phyloP scores from a whole-genome alignment of 2,113 vertebrate genomes.

The Tetraodon nigroviridis region DNA sequence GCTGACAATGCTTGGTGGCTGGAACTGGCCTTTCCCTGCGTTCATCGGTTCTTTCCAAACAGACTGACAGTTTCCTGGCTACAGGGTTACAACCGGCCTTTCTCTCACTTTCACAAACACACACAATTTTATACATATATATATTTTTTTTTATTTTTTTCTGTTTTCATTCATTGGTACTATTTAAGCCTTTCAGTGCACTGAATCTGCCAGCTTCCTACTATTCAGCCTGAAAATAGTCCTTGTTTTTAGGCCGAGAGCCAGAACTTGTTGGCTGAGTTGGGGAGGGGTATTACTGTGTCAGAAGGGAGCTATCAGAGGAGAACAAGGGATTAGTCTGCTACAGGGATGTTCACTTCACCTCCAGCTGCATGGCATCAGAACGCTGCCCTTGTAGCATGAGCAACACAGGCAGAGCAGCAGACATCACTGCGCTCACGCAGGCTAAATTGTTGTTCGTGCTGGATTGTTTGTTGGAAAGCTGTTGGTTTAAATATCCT shows the following conservation, averaged over 20 bases:
- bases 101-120: constrained; percentile 37
- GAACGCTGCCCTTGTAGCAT: constrained; percentile 26
- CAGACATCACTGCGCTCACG: constrained; percentile 29
- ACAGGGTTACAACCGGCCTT: constrained; percentile 72
- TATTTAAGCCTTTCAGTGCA: constrained; percentile 77
- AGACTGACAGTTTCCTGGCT: constrained; percentile 77
- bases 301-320: constrained; percentile 65
- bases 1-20: constrained; percentile 29
- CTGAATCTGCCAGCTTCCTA: constrained; percentile 83
- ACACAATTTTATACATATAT: no score
- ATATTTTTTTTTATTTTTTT: not conserved
- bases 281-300: constrained; percentile 64
- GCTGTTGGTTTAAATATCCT: constrained; percentile 14
- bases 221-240: constrained; percentile 91
- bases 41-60: constrained; percentile 69
- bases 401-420: constrained; percentile 7
- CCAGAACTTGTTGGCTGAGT: constrained; percentile 77
- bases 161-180: constrained; percentile 54
- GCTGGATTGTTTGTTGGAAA: not conserved
- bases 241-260: constrained; percentile 78
- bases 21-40: constrained; percentile 45
- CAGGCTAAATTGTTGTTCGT: constrained; percentile 34
- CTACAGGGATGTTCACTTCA: constrained; percentile 64
- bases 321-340: constrained; percentile 63
- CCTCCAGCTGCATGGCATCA: constrained; percentile 49